Evolutionary conservation across 2,888 invertebrate genomes (phyloP).

Genomic region (Oligia strigilis): DNA sequence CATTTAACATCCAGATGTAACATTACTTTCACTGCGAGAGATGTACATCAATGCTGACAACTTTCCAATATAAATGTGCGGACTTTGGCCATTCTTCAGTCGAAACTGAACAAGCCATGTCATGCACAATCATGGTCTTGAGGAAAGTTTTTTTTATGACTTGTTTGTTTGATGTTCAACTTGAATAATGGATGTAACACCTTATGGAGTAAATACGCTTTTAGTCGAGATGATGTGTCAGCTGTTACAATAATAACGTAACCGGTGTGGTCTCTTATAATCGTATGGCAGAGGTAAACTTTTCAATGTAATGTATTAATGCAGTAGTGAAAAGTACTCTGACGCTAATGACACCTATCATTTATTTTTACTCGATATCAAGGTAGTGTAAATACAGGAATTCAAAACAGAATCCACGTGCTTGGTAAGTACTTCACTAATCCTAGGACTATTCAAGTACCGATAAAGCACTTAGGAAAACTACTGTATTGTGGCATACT

Average conservation of each 20-base stretch:
- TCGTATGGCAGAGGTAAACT: slow-evolving; percentile 21
- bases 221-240: slow-evolving; percentile 54
- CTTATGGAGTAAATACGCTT: slow-evolving; percentile 54
- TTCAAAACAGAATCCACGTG: not conserved
- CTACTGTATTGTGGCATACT: slow-evolving; percentile 3
- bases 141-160: slow-evolving; percentile 79
- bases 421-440: slow-evolving; percentile 10
- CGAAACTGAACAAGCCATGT: slow-evolving; percentile 76
- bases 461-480: slow-evolving; percentile 39
- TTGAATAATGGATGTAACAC: slow-evolving; percentile 64
- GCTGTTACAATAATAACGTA: slow-evolving; percentile 44
- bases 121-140: slow-evolving; percentile 82
- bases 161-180: slow-evolving; percentile 59
- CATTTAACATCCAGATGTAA: slow-evolving; percentile 69
- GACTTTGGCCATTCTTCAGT: slow-evolving; percentile 76
- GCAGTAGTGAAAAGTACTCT: not conserved
- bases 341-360: not conserved
- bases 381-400: not conserved
- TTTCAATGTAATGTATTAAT: slow-evolving; percentile 14
- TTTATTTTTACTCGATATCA: not conserved
- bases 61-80: slow-evolving; percentile 87
- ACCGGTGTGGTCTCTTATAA: slow-evolving; percentile 29
- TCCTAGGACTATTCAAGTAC: slow-evolving; percentile 18
- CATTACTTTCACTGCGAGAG: slow-evolving; percentile 71
- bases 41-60: slow-evolving; percentile 85